A percentile compares a stretch with the other conserved stretches of the same genome.
These are phyloP conservation scores for Epinotia brunnichana DNA, from an alignment of 2,888 invertebrate species.

Conservation along the genomic window DNA sequence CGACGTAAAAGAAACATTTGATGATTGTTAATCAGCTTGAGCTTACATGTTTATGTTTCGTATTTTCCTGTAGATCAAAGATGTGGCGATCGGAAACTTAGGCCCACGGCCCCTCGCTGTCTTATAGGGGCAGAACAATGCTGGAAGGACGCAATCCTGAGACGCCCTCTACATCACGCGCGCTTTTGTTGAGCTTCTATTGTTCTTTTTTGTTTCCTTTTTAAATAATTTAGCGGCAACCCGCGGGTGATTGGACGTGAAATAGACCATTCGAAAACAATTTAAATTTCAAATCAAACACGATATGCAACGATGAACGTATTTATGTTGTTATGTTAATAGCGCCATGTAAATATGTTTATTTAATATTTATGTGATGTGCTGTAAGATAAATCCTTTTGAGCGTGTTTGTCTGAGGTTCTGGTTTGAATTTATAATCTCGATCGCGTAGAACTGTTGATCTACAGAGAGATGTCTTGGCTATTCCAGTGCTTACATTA, in stretches of 20 bases:
- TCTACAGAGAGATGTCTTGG: conserved; percentile 12
- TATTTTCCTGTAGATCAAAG: conserved; percentile 12
- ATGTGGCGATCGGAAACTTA: conserved; percentile 18
- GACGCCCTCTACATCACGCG: conserved; percentile 67
- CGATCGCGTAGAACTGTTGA: conserved; percentile 28
- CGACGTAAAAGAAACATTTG: not conserved
- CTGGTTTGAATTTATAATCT: conserved; percentile 41
- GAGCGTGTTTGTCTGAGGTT: conserved; percentile 24
- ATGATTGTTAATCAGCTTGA: no score
- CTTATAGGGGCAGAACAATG: conserved; percentile 68
- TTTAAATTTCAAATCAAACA: conserved; percentile 39
- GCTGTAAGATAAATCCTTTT: conserved; percentile 31
- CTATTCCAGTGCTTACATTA: conserved; percentile 2
- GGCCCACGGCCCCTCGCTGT: conserved; percentile 41
- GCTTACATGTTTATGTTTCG: not conserved
- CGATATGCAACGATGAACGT: conserved; percentile 27
- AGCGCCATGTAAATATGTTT: conserved; percentile 35
- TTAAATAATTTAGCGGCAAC: conserved; percentile 66
- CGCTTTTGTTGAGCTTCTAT: conserved; percentile 68
- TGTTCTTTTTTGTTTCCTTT: conserved; percentile 63
- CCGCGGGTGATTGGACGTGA: conserved; percentile 61
- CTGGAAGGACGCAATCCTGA: conserved; percentile 58
- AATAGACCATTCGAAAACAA: conserved; percentile 50
- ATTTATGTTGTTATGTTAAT: conserved; percentile 35
- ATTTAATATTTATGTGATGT: conserved; percentile 41